Percentiles rank a stretch among this genome's conserved stretches.
Evolutionary conservation across 2,797 vertebrate species (phyloP).

Genomic region (Fistularia tabacaria): DNA sequence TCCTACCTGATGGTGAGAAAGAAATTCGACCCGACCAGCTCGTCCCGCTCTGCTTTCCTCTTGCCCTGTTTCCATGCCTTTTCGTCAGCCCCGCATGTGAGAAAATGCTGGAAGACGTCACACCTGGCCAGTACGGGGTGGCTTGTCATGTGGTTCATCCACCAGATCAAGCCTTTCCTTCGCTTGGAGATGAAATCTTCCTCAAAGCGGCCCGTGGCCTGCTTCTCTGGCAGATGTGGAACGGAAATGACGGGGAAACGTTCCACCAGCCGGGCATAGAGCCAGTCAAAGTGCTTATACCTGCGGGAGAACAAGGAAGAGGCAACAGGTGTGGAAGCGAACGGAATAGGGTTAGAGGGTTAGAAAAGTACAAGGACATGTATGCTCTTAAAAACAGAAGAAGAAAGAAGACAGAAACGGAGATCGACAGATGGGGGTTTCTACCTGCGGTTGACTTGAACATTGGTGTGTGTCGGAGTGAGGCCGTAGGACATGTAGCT

Average conservation of each 20-base stretch:
- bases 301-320: slow-evolving; percentile 44
- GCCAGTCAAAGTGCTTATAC: slow-evolving; percentile 97
- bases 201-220: slow-evolving; percentile 94
- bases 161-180: slow-evolving; percentile 92
- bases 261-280: slow-evolving; percentile 88
- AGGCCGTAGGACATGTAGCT: slow-evolving; percentile 97
- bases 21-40: slow-evolving; percentile 93
- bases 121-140: slow-evolving; percentile 91
- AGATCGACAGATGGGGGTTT: slow-evolving; percentile 8
- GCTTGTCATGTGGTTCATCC: slow-evolving; percentile 98
- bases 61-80: slow-evolving; percentile 97
- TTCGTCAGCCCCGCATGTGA: slow-evolving; percentile 87
- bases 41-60: slow-evolving; percentile 91
- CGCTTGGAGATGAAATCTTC: slow-evolving; percentile 97
- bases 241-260: slow-evolving; percentile 96
- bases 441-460: slow-evolving; percentile 90
- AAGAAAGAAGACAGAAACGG: slow-evolving; percentile 20
- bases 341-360: no score
- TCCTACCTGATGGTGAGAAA: slow-evolving; percentile 88
- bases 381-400: slow-evolving; percentile 9
- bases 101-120: slow-evolving; percentile 94
- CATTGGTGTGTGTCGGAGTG: slow-evolving; percentile 85
- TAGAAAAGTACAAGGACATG: background rate
- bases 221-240: slow-evolving; percentile 94
- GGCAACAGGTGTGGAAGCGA: no score